Base-by-base conservation (phyloP, 2,888 invertebrate genomes). In the Limnephilus marmoratus region DNA sequence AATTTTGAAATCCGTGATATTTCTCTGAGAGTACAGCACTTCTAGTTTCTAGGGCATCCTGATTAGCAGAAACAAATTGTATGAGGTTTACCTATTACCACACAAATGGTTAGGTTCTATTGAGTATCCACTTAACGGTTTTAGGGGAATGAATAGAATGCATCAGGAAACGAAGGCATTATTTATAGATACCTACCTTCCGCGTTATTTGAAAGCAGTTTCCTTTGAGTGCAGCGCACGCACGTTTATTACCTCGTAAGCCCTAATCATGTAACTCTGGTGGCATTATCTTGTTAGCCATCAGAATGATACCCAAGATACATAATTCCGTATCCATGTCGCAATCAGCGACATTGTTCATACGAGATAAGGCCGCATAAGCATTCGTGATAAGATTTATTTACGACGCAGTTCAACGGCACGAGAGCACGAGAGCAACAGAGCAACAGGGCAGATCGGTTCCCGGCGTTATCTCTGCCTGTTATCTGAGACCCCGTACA, bases 331-430 rank as follows among this genome's bases (percentile, higher is more conserved):
- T 24, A 86, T 86, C 85, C 86, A 45, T 86, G 49, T 86, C 45
- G 86, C n/a, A 86, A 86, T 86, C 86, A 86, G 86, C 86, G 86
- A 86, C 86, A 86, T 86, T 86, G 86, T 86, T 86, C 86, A 45
- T 86, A 86, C 45, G 45, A 86, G 86, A 86, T 86, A 86, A 86
- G 86, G 29, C 45, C 45, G 86, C 86, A 45, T n/a, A 86, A 86
- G 86, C 86, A 31, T 83, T 45, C 37, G 45, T 45, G 86, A 86
- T 86, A 86, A 86, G 86, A 86, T 83, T 37, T 83, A 83, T 83
- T 83, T 83, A 83, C 24, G 45, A 49, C 7, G 45, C 49, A 86
- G 86, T 86, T 45, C 86, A 45, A 45, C 86, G 7, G 45, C 86
- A 86, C 86, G 29, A 86, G 86, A 41, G 86, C 86, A 41, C 7